phyloP scores from a whole-genome alignment of 1,140 invertebrate genomes.

The Stegodyphus dumicola region DNA sequence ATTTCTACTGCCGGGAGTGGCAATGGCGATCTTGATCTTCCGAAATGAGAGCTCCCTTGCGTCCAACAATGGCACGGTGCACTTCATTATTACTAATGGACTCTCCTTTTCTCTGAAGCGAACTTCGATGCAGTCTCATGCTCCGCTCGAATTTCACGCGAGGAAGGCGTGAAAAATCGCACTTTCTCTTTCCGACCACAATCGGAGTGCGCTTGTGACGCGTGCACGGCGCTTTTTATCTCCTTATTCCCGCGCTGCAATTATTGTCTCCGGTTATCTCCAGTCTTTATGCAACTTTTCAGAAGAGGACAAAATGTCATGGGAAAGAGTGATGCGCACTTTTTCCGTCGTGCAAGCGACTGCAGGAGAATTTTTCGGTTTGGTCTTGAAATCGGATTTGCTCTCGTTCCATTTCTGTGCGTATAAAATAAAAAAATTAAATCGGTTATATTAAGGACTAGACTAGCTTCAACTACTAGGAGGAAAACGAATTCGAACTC shows the following conservation, averaged over 20 bases:
- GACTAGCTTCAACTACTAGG: no score
- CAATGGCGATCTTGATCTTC: slow-evolving; percentile 21
- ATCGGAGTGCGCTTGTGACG: neutral
- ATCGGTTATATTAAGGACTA: no score
- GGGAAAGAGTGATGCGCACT: no score
- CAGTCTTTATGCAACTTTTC: no score
- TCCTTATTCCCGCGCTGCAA: slow-evolving; percentile 26
- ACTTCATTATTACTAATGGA: slow-evolving; percentile 43
- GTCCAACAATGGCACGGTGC: neutral
- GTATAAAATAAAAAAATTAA: no score
- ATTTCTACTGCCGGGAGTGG: neutral
- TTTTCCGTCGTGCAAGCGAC: no score
- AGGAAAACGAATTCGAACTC: no score
- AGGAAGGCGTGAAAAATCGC: slow-evolving; percentile 27
- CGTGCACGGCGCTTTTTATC: slow-evolving; percentile 28
- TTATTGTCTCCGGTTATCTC: slow-evolving; percentile 36
- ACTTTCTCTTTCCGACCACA: slow-evolving; percentile 1
- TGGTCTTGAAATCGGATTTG: no score
- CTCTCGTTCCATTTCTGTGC: no score
- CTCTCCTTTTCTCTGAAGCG: neutral
- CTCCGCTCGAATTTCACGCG: slow-evolving; percentile 27
- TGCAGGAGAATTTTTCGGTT: no score
- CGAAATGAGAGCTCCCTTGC: neutral
- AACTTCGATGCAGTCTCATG: neutral
- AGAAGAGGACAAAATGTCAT: no score